Percentiles rank a stretch among this genome's conserved stretches.
Evolutionary conservation across 2,113 vertebrate genomes (phyloP).

Genomic region (Sitta europaea): DNA sequence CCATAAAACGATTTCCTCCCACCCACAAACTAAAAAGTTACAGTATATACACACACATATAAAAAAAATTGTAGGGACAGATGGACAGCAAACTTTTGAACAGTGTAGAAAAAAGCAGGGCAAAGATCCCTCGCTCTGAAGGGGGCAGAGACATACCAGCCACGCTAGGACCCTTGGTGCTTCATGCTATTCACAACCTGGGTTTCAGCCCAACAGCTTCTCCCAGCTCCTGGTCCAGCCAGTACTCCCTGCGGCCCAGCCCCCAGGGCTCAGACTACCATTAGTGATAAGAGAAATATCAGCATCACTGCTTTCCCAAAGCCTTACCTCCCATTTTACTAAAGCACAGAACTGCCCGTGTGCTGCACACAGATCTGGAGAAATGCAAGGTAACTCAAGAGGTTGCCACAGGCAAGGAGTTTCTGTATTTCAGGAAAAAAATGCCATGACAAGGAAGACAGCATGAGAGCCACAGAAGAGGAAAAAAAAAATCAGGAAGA

Average conservation of each 20-base stretch:
- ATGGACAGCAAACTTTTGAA: constrained; percentile 2
- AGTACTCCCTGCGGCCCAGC: neutral
- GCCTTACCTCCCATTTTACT: neutral
- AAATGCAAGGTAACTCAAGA: neutral
- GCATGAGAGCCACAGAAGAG: neutral
- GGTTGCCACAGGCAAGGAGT: neutral
- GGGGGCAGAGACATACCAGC: neutral
- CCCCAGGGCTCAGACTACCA: neutral
- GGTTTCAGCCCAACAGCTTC: neutral
- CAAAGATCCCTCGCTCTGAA: neutral
- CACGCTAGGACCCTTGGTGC: neutral
- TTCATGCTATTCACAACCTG: neutral
- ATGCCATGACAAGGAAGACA: neutral
- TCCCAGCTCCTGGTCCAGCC: neutral
- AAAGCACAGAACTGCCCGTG: neutral
- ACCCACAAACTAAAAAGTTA: neutral
- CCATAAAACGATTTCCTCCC: neutral
- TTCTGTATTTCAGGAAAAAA: neutral
- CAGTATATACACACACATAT: constrained; percentile 42
- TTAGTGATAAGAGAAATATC: neutral
- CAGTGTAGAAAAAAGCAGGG: neutral
- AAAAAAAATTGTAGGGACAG: constrained; percentile 35
- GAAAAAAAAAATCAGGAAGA: neutral
- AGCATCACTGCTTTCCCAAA: neutral
- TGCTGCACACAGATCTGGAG: accelerated